phyloP scores from a whole-genome alignment of 2,888 invertebrate species.

The Scrobipalpa atriplicella region DNA sequence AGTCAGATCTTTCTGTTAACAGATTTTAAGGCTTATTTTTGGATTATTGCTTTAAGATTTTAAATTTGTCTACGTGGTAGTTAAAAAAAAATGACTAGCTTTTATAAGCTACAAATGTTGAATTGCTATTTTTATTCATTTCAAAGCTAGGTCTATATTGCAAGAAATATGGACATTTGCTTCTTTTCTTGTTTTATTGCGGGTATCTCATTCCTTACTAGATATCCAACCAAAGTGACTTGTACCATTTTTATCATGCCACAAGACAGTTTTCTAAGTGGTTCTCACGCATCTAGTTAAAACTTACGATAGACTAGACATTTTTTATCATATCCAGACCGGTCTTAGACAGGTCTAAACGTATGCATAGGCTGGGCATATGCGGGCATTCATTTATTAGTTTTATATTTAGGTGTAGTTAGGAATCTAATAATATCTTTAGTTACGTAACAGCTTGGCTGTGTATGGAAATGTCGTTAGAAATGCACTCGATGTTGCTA shows the following conservation, averaged over 20 bases:
- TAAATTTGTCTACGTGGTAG: too few relatives aligned
- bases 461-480: neutral
- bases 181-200: too few relatives aligned
- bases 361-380: conserved; percentile 15
- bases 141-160: too few relatives aligned
- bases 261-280: conserved; percentile 4
- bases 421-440: conserved; percentile 12
- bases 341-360: conserved; percentile 18
- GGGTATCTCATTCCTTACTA: neutral
- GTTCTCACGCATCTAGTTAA: conserved; percentile 18
- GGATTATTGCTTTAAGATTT: too few relatives aligned
- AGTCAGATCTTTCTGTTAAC: neutral
- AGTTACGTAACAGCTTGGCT: neutral
- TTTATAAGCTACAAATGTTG: too few relatives aligned
- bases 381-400: conserved; percentile 17
- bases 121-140: too few relatives aligned
- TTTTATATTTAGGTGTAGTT: conserved; percentile 9
- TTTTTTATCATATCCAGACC: conserved; percentile 22
- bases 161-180: too few relatives aligned
- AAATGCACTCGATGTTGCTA: neutral
- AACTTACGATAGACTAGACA: conserved; percentile 18
- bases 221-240: neutral
- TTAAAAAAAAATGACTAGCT: too few relatives aligned
- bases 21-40: neutral
- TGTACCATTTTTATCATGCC: neutral